A percentile compares a stretch with the other conserved stretches of the same genome.
Conservation (phyloP, 2,113 vertebrate species). For the Melanostigma gelatinosum region DNA sequence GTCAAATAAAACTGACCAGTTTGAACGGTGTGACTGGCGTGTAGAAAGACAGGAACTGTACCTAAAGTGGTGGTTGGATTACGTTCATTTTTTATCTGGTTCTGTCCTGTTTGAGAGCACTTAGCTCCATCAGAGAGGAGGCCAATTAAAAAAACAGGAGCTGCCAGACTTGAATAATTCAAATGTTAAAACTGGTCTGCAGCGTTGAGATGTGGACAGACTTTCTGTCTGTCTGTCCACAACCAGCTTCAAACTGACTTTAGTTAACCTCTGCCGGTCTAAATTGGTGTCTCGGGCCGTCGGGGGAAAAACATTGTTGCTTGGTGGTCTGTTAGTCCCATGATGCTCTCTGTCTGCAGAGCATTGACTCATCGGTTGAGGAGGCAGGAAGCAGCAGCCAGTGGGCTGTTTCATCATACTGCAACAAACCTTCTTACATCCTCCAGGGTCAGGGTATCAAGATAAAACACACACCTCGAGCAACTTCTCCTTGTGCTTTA, state of each 20-base stretch:
- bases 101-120: neutral
- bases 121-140: neutral
- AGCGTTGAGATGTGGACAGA: neutral
- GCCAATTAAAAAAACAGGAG: neutral
- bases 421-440: neutral
- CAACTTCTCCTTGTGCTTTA: neutral
- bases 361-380: neutral
- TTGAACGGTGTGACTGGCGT: neutral
- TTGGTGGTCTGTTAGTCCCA: neutral
- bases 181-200: neutral
- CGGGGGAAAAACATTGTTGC: neutral
- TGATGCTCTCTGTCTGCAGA: constrained; percentile 14
- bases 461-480: neutral
- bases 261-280: neutral
- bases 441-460: neutral
- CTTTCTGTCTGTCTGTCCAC: neutral
- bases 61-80: neutral
- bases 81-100: neutral
- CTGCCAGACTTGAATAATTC: neutral
- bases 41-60: neutral
- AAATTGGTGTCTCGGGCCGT: neutral
- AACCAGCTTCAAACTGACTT: neutral
- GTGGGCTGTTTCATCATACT: neutral
- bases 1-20: neutral
- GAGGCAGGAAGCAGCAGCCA: neutral